Evolutionary conservation across 1,140 invertebrate species (phyloP).

Genomic region (Sesamia nonagrioides): DNA sequence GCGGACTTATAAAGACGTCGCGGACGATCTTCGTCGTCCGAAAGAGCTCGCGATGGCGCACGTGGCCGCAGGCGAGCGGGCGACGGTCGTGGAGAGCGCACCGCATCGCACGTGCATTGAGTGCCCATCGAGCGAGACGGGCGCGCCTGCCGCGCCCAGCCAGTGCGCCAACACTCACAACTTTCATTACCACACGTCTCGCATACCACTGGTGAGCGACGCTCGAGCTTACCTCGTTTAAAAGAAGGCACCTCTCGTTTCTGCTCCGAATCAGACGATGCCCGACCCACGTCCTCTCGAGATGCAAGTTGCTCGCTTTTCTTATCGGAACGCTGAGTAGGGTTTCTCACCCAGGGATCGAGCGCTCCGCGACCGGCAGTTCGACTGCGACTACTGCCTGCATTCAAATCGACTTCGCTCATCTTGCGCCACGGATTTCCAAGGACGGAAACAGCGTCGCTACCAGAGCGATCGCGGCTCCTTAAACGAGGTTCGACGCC

Average conservation of each 20-base stretch:
- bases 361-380: slow-evolving; percentile 47
- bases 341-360: slow-evolving; percentile 74
- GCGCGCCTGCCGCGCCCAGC: slow-evolving; percentile 41
- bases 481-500: slow-evolving; percentile 13
- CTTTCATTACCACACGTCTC: slow-evolving; percentile 64
- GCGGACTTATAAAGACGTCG: slow-evolving; percentile 72
- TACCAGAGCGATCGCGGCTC: slow-evolving; percentile 35
- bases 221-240: slow-evolving; percentile 63
- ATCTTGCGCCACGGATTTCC: slow-evolving; percentile 46
- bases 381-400: slow-evolving; percentile 42
- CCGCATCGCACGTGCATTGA: slow-evolving; percentile 68
- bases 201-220: slow-evolving; percentile 67
- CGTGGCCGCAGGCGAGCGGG: slow-evolving; percentile 61
- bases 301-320: slow-evolving; percentile 37
- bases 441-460: slow-evolving; percentile 40
- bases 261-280: slow-evolving; percentile 21
- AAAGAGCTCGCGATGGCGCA: slow-evolving; percentile 64
- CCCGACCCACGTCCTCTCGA: slow-evolving; percentile 46
- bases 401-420: slow-evolving; percentile 50
- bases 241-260: slow-evolving; percentile 32
- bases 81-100: slow-evolving; percentile 62
- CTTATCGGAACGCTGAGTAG: slow-evolving; percentile 47
- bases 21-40: slow-evolving; percentile 70
- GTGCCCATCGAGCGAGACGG: slow-evolving; percentile 46
- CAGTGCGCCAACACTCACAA: slow-evolving; percentile 54